phyloP scores from a whole-genome alignment of 2,888 invertebrate species.

The Limenitis camilla region DNA sequence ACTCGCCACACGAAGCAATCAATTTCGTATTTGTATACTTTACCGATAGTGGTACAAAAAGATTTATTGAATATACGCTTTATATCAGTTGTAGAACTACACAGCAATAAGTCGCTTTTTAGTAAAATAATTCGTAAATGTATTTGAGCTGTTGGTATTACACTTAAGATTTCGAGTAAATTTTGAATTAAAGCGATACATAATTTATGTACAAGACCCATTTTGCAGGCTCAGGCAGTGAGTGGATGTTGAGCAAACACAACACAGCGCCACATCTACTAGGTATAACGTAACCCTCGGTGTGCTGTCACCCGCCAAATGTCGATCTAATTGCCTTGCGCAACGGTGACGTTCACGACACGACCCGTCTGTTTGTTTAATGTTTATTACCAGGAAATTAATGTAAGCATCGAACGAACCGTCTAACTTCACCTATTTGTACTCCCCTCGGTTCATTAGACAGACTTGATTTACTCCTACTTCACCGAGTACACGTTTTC shows the following conservation, averaged over 20 bases:
- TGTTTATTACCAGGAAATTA: slow-evolving; percentile 48
- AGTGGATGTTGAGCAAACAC: slow-evolving; percentile 18
- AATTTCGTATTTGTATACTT: slow-evolving; percentile 72
- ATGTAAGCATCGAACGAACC: slow-evolving; percentile 36
- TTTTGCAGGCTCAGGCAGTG: slow-evolving; percentile 9
- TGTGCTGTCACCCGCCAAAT: slow-evolving; percentile 35
- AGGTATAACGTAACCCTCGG: slow-evolving; percentile 18
- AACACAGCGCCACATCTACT: slow-evolving; percentile 4
- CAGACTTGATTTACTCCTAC: slow-evolving; percentile 33
- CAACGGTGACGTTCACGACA: slow-evolving; percentile 40
- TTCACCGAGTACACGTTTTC: slow-evolving; percentile 25
- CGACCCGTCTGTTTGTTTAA: slow-evolving; percentile 42
- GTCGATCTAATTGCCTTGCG: slow-evolving; percentile 49
- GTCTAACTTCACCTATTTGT: slow-evolving; percentile 42
- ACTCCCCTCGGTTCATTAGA: slow-evolving; percentile 41
- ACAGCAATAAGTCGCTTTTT: background rate
- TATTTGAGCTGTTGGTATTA: background rate
- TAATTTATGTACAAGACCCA: slow-evolving; percentile 10
- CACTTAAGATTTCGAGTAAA: background rate
- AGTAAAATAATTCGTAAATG: background rate
- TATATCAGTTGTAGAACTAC: slow-evolving; percentile 16
- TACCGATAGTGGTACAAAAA: slow-evolving; percentile 59
- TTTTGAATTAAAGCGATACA: slow-evolving; percentile 3
- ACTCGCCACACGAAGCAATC: slow-evolving; percentile 71
- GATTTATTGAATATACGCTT: slow-evolving; percentile 55